These are phyloP conservation scores for Heliornis fulica DNA, from an alignment of 2,113 vertebrate species.

Conservation along the genomic window DNA sequence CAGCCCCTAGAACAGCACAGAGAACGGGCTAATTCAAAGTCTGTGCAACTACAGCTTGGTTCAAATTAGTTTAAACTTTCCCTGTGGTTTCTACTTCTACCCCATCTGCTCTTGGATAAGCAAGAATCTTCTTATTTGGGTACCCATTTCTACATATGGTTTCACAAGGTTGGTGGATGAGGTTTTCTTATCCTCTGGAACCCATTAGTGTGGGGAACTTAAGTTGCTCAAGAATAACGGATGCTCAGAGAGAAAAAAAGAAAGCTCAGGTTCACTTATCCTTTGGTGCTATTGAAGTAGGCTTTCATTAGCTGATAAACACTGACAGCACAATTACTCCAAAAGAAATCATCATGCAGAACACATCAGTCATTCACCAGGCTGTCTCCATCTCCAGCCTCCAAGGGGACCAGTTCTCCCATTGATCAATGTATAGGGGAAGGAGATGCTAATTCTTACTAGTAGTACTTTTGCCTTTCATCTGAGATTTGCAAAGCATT, in stretches of 20 bases:
- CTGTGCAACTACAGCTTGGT: not conserved
- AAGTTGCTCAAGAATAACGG: not conserved
- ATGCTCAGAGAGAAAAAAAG: not conserved
- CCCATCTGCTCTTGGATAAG: not conserved
- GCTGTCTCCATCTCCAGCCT: slow-evolving; percentile 17
- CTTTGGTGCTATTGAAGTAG: not conserved
- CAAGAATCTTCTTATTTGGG: not conserved
- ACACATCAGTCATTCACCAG: slow-evolving; percentile 34
- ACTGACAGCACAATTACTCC: slow-evolving; percentile 14
- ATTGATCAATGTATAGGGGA: not conserved
- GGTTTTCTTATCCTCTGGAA: not conserved
- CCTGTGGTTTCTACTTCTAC: not conserved
- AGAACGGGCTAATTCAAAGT: not conserved
- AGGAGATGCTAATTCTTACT: slow-evolving; percentile 20
- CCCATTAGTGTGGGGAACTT: not conserved
- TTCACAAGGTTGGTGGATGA: not conserved
- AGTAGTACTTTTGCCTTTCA: not conserved
- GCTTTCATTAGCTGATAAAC: slow-evolving; percentile 64
- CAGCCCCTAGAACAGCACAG: not conserved
- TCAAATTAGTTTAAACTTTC: not conserved
- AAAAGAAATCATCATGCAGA: slow-evolving; percentile 13
- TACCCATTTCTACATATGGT: slow-evolving; percentile 6
- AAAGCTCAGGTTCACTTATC: not conserved
- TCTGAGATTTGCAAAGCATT: slow-evolving; percentile 41
- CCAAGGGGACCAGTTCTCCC: not conserved